Evolutionary conservation across 2,888 invertebrate genomes (phyloP).

Genomic region (Cataglyphis rosenhaueri): DNA sequence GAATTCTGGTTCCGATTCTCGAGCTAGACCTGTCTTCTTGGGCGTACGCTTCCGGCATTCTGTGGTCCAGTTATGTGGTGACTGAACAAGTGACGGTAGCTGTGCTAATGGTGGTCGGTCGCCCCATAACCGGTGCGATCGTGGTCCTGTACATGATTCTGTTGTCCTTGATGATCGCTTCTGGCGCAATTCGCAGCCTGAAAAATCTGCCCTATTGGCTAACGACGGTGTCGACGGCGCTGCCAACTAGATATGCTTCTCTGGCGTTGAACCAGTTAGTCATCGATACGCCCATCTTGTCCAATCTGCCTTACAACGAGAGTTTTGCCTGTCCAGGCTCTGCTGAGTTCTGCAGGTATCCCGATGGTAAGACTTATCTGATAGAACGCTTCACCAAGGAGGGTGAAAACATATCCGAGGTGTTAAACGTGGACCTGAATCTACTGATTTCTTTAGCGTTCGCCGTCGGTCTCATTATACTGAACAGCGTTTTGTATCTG

Average conservation of each 20-base stretch:
- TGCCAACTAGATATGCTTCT: slow-evolving; percentile 83
- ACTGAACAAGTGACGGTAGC: slow-evolving; percentile 95
- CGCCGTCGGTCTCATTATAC: slow-evolving; percentile 91
- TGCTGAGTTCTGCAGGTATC: slow-evolving; percentile 88
- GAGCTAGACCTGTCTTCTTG: slow-evolving; percentile 80
- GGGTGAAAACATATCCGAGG: slow-evolving; percentile 87
- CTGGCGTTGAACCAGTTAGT: slow-evolving; percentile 82
- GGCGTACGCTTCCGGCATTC: slow-evolving; percentile 84
- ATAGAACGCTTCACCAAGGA: slow-evolving; percentile 90
- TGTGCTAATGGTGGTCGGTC: slow-evolving; percentile 92
- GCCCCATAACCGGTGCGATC: slow-evolving; percentile 91
- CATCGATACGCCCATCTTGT: slow-evolving; percentile 77
- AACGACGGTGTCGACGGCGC: slow-evolving; percentile 79
- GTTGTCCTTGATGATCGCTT: slow-evolving; percentile 86
- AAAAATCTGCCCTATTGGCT: slow-evolving; percentile 82
- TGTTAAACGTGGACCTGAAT: slow-evolving; percentile 91
- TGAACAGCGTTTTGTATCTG: slow-evolving; percentile 94
- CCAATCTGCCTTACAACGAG: slow-evolving; percentile 86
- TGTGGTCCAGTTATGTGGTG: slow-evolving; percentile 95
- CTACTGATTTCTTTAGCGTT: slow-evolving; percentile 94
- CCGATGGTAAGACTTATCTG: slow-evolving; percentile 90
- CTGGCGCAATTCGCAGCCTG: slow-evolving; percentile 81
- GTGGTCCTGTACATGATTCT: slow-evolving; percentile 92
- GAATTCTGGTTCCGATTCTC: slow-evolving; percentile 89
- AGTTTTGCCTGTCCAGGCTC: slow-evolving; percentile 85